Conservation (phyloP, 1,140 invertebrate genomes). For the Drosophila pachea region DNA sequence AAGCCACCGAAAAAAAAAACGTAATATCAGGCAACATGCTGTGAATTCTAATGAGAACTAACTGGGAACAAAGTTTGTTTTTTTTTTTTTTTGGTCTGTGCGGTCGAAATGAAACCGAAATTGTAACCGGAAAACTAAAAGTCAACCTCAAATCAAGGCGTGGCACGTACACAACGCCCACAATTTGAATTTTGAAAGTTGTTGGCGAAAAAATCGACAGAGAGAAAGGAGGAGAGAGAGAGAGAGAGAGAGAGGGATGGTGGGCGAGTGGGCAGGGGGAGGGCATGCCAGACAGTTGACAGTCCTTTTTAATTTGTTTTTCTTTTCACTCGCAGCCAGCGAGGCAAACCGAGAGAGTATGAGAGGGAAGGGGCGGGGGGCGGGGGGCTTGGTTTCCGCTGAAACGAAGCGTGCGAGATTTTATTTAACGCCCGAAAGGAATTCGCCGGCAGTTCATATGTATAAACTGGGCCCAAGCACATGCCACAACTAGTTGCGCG, state of each 20-base stretch:
- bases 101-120: constrained; percentile 9
- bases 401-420: constrained; percentile 71
- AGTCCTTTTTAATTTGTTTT: constrained; percentile 65
- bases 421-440: constrained; percentile 59
- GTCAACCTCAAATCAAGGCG: constrained; percentile 42
- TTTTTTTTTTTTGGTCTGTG: not conserved
- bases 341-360: not conserved
- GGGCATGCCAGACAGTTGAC: constrained; percentile 44
- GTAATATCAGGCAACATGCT: constrained; percentile 29
- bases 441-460: constrained; percentile 20
- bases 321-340: constrained; percentile 21
- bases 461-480: constrained; percentile 2
- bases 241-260: not conserved
- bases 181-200: constrained; percentile 50
- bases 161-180: constrained; percentile 47
- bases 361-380: not conserved
- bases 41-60: constrained; percentile 41
- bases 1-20: not conserved
- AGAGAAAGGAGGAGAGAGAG: not conserved
- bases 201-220: constrained; percentile 16
- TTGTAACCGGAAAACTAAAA: constrained; percentile 36
- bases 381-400: constrained; percentile 14
- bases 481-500: constrained; percentile 49
- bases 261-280: too few species aligned
- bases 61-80: constrained; percentile 21